Evolutionary conservation across 2,113 vertebrate species (phyloP).

Genomic region (Oreochromis niloticus): DNA sequence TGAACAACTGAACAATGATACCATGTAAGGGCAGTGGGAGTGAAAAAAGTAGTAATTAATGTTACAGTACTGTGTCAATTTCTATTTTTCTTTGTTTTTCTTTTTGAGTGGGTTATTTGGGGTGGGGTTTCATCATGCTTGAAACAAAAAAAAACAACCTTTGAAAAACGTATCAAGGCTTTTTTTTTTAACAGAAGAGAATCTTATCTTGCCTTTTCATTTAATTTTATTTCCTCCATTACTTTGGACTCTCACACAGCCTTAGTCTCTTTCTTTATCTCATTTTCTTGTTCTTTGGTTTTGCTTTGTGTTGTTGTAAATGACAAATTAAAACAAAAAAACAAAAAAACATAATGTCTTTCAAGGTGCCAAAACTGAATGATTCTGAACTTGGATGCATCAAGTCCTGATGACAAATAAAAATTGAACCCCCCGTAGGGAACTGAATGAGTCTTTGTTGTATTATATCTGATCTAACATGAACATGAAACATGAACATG

Average conservation of each 20-base stretch:
- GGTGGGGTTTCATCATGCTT: constrained; percentile 42
- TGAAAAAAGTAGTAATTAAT: constrained; percentile 62
- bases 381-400: constrained; percentile 73
- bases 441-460: constrained; percentile 33
- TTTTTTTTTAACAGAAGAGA: constrained; percentile 39
- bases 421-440: constrained; percentile 57
- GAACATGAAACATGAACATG: not conserved
- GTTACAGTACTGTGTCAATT: constrained; percentile 67
- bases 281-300: constrained; percentile 50
- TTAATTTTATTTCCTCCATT: constrained; percentile 10
- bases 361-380: constrained; percentile 73
- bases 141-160: constrained; percentile 31
- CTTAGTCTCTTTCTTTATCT: constrained; percentile 55
- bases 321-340: constrained; percentile 38
- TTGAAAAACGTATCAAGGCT: constrained; percentile 42
- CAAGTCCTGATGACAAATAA: constrained; percentile 72
- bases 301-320: constrained; percentile 68
- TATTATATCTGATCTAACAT: not conserved
- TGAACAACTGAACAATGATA: constrained; percentile 65
- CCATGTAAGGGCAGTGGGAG: constrained; percentile 49
- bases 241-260: constrained; percentile 51
- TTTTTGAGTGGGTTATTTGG: constrained; percentile 7
- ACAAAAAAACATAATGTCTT: constrained; percentile 59
- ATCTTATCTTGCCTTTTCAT: constrained; percentile 38
- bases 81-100: not conserved